phyloP scores from a whole-genome alignment of 2,888 invertebrate species.

The Palloptera scutellata region DNA sequence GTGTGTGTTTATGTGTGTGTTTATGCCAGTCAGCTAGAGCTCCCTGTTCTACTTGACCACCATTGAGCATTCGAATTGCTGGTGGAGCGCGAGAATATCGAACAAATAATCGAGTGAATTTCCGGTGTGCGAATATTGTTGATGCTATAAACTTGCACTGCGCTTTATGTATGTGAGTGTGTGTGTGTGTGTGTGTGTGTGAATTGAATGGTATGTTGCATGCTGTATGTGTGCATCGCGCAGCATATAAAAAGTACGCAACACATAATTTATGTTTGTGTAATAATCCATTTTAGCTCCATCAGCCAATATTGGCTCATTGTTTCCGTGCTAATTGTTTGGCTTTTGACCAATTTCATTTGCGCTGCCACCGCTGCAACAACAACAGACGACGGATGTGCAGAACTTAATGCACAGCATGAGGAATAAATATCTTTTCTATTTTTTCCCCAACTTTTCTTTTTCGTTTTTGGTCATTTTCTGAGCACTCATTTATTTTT shows the following conservation, averaged over 20 bases:
- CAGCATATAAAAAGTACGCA: conserved; percentile 4
- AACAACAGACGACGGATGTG: conserved; percentile 13
- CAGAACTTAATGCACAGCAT: conserved; percentile 19
- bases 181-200: not conserved
- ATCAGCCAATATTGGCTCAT: conserved; percentile 63
- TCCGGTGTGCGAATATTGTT: conserved; percentile 46
- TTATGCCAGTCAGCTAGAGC: not conserved
- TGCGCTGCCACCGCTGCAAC: conserved; percentile 3
- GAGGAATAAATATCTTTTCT: too few relatives aligned
- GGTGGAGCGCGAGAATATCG: conserved; percentile 36
- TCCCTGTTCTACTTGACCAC: conserved; percentile 9
- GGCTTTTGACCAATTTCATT: conserved; percentile 56
- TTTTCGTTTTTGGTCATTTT: too few relatives aligned
- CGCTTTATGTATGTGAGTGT: not conserved
- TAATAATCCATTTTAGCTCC: conserved; percentile 64
- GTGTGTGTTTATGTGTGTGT: not conserved
- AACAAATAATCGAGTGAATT: conserved; percentile 58
- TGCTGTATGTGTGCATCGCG: conserved; percentile 15
- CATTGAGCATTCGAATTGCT: conserved; percentile 8
- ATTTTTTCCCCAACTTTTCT: too few relatives aligned
- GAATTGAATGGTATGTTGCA: not conserved
- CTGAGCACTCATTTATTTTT: too few relatives aligned
- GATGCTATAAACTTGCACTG: not conserved
- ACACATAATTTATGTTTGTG: conserved; percentile 59
- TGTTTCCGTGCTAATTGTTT: conserved; percentile 65